phyloP scores from a whole-genome alignment of 2,888 invertebrate species.

The Bhutanitis thaidina region DNA sequence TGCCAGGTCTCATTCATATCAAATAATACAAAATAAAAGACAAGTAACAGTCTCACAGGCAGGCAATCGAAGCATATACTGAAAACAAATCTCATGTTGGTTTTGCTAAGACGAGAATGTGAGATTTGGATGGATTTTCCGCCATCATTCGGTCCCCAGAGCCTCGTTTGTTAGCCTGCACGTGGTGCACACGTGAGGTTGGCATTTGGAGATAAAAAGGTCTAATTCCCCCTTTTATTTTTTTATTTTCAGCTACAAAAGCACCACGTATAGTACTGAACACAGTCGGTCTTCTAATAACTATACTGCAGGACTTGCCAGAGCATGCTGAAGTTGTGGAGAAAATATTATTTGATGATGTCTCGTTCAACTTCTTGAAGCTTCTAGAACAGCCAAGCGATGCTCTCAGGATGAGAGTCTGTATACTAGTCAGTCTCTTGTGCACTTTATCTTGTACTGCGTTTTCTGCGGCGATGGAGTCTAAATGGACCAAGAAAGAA shows the following conservation, averaged over 20 bases:
- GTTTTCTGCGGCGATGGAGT: slow-evolving; percentile 75
- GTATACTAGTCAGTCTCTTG: slow-evolving; percentile 85
- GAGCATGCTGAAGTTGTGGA: slow-evolving; percentile 89
- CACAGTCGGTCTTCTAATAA: slow-evolving; percentile 85
- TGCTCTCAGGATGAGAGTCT: slow-evolving; percentile 82
- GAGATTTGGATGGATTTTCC: no score
- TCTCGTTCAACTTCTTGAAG: slow-evolving; percentile 70
- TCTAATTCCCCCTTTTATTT: not conserved
- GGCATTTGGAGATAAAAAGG: no score
- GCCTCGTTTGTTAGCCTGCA: no score
- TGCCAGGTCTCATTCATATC: no score
- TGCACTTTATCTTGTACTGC: slow-evolving; percentile 84
- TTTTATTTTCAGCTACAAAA: slow-evolving; percentile 63
- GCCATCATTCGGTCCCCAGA: no score
- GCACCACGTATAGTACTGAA: slow-evolving; percentile 83
- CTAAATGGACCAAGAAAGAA: slow-evolving; percentile 81
- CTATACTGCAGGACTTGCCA: slow-evolving; percentile 85
- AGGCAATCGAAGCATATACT: no score
- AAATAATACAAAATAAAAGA: no score
- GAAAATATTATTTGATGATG: slow-evolving; percentile 81
- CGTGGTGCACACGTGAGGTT: no score
- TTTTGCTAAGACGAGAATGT: no score
- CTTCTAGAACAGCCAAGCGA: slow-evolving; percentile 81
- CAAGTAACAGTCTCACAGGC: no score
- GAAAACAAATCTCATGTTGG: no score